A percentile compares a stretch with the other conserved stretches of the same genome.
Evolutionary conservation across 2,797 vertebrate species (phyloP).

Genomic region (Carcharodon carcharias): DNA sequence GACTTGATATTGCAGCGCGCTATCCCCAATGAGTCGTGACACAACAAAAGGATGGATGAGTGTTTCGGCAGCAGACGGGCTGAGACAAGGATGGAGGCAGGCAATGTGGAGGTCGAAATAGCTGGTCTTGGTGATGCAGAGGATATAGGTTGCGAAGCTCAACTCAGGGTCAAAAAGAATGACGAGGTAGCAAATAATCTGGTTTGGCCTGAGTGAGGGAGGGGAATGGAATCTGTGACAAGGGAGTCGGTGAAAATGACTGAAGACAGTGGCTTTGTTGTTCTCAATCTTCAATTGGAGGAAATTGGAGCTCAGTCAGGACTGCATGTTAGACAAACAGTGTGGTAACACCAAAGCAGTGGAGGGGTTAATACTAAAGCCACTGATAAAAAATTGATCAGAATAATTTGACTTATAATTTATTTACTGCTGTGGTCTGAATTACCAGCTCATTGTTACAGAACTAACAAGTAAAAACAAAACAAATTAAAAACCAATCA

Average conservation of each 20-base stretch:
- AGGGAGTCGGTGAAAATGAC: not conserved
- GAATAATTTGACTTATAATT: not conserved
- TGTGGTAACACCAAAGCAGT: not conserved
- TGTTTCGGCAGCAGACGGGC: not conserved
- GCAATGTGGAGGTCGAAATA: not conserved
- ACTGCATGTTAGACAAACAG: not conserved
- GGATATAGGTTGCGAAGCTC: not conserved
- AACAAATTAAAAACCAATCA: constrained; percentile 5
- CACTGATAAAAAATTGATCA: not conserved
- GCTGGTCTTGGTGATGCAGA: not conserved
- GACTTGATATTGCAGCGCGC: no score
- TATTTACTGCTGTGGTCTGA: constrained; percentile 6
- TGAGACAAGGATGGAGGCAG: not conserved
- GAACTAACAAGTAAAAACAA: not conserved
- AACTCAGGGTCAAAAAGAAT: not conserved
- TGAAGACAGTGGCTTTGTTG: not conserved
- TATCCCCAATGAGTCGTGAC: no score
- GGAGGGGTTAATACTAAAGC: not conserved
- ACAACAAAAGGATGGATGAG: not conserved
- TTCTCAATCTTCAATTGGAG: not conserved
- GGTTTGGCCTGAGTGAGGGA: not conserved
- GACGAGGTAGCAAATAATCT: not conserved
- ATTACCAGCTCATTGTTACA: not conserved
- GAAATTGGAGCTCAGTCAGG: not conserved
- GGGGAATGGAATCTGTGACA: not conserved